Evolutionary conservation across 2,797 vertebrate genomes (phyloP).

Genomic region (Diplodus sargus): DNA sequence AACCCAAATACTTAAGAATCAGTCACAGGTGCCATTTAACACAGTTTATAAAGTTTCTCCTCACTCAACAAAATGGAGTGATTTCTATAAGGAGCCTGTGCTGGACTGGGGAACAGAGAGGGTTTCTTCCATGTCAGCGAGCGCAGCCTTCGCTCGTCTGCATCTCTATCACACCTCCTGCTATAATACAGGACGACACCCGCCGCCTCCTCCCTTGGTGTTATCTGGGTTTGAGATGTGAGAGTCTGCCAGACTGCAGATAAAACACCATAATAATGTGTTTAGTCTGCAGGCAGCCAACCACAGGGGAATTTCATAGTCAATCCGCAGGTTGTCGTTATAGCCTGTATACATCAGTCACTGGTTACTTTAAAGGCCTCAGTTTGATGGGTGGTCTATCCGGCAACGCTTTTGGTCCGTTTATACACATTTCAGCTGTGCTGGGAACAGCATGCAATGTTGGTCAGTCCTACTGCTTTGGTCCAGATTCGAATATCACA

Average conservation of each 20-base stretch:
- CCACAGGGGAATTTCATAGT: conserved; percentile 9
- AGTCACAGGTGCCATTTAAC: too few relatives aligned
- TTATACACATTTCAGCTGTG: not conserved
- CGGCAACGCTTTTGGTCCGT: not conserved
- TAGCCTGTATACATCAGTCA: conserved; percentile 8
- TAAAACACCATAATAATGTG: conserved; percentile 40
- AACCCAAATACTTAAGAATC: too few relatives aligned
- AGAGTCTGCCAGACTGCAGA: conserved; percentile 40
- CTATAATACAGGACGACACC: conserved; percentile 31
- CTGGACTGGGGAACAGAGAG: conserved; percentile 30
- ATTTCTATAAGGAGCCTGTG: not conserved
- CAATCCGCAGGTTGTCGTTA: conserved; percentile 30
- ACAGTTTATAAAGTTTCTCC: too few relatives aligned
- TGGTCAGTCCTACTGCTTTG: not conserved
- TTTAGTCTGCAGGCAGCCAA: conserved; percentile 44
- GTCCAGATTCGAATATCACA: not conserved
- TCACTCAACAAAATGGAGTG: too few relatives aligned
- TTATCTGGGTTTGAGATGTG: conserved; percentile 43
- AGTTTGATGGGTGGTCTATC: not conserved
- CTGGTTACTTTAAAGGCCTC: not conserved
- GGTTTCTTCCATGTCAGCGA: conserved; percentile 30
- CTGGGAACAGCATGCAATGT: not conserved
- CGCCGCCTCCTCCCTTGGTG: conserved; percentile 6
- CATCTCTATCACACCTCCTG: conserved; percentile 42
- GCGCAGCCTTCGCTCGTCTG: conserved; percentile 9